phyloP scores from a whole-genome alignment of 53 echinoderm and acorn worm genomes.

The Temnopleurus reevesii region DNA sequence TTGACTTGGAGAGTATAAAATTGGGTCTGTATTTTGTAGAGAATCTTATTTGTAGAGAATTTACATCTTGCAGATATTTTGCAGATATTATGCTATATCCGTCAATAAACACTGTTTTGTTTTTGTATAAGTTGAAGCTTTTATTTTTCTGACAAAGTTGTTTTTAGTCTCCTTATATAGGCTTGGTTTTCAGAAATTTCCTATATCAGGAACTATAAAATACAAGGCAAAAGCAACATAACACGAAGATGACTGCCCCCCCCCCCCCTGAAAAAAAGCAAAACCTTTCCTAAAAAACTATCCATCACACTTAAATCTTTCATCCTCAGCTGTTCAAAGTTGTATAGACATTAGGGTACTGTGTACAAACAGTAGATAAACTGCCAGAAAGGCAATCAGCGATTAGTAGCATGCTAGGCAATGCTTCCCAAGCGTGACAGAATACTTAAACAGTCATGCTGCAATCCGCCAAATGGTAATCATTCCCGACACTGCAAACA shows the following conservation, averaged over 20 bases:
- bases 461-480: not conserved
- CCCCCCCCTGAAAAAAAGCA: not conserved
- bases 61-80: no score
- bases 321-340: not conserved
- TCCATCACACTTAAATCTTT: not conserved
- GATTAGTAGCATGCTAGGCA: not conserved
- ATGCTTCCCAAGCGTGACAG: not conserved
- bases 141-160: no score
- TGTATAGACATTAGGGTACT: not conserved
- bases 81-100: no score
- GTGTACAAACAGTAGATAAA: not conserved
- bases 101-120: no score
- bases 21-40: no score
- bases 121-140: no score
- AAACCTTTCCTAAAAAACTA: not conserved
- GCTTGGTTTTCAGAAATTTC: no score
- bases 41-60: no score
- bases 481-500: not conserved
- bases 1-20: no score
- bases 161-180: no score
- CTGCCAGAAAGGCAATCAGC: not conserved
- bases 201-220: no score
- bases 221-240: no score
- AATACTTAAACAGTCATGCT: slow-evolving; percentile 6
- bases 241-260: not conserved